phyloP scores from a whole-genome alignment of 2,888 invertebrate genomes.

The Nipponacmea schrenckii region DNA sequence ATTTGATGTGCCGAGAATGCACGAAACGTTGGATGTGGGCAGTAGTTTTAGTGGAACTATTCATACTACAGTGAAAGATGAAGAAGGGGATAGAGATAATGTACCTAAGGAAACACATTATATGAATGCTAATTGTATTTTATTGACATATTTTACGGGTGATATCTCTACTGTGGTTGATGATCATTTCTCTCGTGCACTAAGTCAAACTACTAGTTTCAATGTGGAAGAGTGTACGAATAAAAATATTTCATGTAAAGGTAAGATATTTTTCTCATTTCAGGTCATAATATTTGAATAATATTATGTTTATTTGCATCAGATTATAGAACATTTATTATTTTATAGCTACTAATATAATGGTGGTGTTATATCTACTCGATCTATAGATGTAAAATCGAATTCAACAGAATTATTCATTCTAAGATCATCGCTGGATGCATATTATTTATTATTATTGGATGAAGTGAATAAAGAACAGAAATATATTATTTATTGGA shows the following conservation, averaged over 20 bases:
- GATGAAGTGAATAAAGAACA: too few relatives aligned
- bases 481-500: too few relatives aligned
- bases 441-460: too few relatives aligned
- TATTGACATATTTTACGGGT: constrained; percentile 89
- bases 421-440: too few relatives aligned
- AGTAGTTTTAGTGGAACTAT: constrained; percentile 22
- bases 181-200: constrained; percentile 92
- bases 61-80: constrained; percentile 26
- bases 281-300: too few relatives aligned
- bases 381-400: too few relatives aligned
- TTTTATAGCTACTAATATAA: too few relatives aligned
- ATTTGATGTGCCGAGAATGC: constrained; percentile 42
- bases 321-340: too few relatives aligned
- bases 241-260: neutral
- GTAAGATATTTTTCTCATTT: neutral
- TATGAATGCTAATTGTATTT: constrained; percentile 92
- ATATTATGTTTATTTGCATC: too few relatives aligned
- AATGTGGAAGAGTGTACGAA: constrained; percentile 46
- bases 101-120: constrained; percentile 78
- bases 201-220: constrained; percentile 72
- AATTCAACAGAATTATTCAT: too few relatives aligned
- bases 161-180: constrained; percentile 93
- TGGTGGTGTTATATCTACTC: too few relatives aligned
- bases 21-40: constrained; percentile 42
- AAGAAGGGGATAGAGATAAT: constrained; percentile 39